A percentile compares a stretch with the other conserved stretches of the same genome.
phyloP scores from a whole-genome alignment of 2,113 vertebrate species.

The Megaceryle maxima region DNA sequence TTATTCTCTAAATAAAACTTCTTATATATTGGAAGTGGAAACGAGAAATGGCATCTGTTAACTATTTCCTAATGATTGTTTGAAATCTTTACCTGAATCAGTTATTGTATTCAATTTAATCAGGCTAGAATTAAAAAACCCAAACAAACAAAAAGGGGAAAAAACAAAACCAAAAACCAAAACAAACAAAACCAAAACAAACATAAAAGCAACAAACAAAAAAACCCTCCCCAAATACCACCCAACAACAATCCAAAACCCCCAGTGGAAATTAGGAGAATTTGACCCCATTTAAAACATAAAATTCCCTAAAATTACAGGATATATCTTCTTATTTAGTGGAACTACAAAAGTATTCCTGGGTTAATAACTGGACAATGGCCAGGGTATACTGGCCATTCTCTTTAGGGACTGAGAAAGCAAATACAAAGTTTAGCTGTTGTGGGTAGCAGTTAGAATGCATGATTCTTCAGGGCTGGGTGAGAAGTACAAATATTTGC shows the following conservation, averaged over 20 bases:
- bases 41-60: background rate
- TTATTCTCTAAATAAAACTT: background rate
- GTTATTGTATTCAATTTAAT: background rate
- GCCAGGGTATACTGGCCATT: rapidly evolving
- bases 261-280: background rate
- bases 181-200: background rate
- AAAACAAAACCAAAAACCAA: background rate
- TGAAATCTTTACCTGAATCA: background rate
- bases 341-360: background rate
- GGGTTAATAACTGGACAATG: background rate
- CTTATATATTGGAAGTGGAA: background rate
- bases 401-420: background rate
- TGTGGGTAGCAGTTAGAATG: background rate
- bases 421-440: background rate
- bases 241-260: background rate
- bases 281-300: background rate
- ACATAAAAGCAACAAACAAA: background rate
- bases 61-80: background rate
- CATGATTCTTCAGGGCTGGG: background rate
- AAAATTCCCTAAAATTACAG: background rate
- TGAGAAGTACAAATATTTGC: background rate
- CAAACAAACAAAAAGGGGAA: background rate
- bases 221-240: background rate
- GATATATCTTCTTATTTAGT: background rate
- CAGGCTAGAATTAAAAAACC: background rate